A percentile compares a stretch with the other conserved stretches of the same genome.
These are phyloP conservation scores for Druceiella hillmani DNA, from an alignment of 2,888 invertebrate genomes.

Conservation along the genomic window DNA sequence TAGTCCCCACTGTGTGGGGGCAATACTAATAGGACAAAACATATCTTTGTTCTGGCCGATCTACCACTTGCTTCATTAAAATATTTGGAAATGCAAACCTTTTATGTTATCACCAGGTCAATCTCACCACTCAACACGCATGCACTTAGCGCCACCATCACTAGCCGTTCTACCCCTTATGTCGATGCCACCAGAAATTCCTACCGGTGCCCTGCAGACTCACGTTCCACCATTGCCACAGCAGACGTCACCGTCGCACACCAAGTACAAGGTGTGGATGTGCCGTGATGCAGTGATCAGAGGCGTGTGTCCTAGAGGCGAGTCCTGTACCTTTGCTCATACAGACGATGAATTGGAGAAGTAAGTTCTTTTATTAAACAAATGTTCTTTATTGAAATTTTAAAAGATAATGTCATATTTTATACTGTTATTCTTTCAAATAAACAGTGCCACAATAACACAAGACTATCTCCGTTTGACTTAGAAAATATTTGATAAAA, in stretches of 20 bases:
- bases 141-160: slow-evolving; percentile 49
- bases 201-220: background rate
- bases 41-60: too few species aligned
- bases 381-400: too few species aligned
- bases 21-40: too few species aligned
- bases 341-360: slow-evolving; percentile 87
- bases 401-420: too few species aligned
- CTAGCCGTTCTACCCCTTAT: slow-evolving; percentile 45
- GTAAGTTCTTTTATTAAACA: too few species aligned
- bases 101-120: slow-evolving; percentile 23
- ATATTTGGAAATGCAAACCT: too few species aligned
- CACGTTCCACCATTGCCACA: slow-evolving; percentile 32
- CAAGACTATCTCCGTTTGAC: too few species aligned
- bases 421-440: too few species aligned
- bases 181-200: slow-evolving; percentile 31
- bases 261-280: slow-evolving; percentile 86
- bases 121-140: slow-evolving; percentile 40
- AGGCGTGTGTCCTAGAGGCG: slow-evolving; percentile 80
- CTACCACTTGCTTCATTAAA: too few species aligned
- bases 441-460: too few species aligned
- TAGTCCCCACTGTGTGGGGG: too few species aligned
- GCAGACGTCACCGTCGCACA: slow-evolving; percentile 45
- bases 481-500: too few species aligned
- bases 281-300: slow-evolving; percentile 78
- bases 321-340: slow-evolving; percentile 88